Conservation (phyloP, 2,888 invertebrate genomes). For the Drosophila maculinotata region DNA sequence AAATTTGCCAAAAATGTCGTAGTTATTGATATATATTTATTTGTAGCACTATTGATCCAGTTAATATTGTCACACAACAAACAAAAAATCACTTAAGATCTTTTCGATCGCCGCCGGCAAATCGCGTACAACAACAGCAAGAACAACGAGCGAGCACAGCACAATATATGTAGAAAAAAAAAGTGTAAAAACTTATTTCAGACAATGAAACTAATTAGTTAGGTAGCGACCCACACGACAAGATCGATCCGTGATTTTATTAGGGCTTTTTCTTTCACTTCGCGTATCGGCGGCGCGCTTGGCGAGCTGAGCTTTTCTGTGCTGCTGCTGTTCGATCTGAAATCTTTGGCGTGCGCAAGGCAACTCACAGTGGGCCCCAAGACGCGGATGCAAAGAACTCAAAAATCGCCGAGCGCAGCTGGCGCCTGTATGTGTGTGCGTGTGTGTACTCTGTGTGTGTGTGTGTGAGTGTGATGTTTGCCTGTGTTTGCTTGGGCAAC, state of each 20-base stretch:
- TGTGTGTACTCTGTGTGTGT: slow-evolving; percentile 4
- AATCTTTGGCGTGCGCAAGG: slow-evolving; percentile 81
- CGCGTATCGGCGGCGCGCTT: slow-evolving; percentile 49
- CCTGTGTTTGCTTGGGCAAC: slow-evolving; percentile 56
- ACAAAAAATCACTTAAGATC: slow-evolving; percentile 63
- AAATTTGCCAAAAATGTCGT: slow-evolving; percentile 3
- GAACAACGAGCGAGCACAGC: background rate
- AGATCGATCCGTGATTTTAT: slow-evolving; percentile 26
- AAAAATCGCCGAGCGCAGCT: slow-evolving; percentile 59
- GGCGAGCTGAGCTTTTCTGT: slow-evolving; percentile 65
- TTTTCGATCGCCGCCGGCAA: slow-evolving; percentile 70
- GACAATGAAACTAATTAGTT: slow-evolving; percentile 1
- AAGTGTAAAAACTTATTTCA: background rate
- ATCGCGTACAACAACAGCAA: slow-evolving; percentile 36
- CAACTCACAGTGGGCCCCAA: slow-evolving; percentile 78
- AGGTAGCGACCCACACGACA: background rate
- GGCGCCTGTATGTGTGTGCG: slow-evolving; percentile 37
- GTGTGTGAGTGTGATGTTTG: slow-evolving; percentile 54
- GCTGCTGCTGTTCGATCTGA: slow-evolving; percentile 71
- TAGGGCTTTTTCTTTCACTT: slow-evolving; percentile 20
- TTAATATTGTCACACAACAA: slow-evolving; percentile 57
- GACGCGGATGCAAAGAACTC: slow-evolving; percentile 80
- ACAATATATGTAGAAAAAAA: background rate
- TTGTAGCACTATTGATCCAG: slow-evolving; percentile 26
- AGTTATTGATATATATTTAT: slow-evolving; percentile 15